These are phyloP conservation scores for Brachirus orientalis DNA, from an alignment of 2,113 vertebrate species.

Conservation along the genomic window DNA sequence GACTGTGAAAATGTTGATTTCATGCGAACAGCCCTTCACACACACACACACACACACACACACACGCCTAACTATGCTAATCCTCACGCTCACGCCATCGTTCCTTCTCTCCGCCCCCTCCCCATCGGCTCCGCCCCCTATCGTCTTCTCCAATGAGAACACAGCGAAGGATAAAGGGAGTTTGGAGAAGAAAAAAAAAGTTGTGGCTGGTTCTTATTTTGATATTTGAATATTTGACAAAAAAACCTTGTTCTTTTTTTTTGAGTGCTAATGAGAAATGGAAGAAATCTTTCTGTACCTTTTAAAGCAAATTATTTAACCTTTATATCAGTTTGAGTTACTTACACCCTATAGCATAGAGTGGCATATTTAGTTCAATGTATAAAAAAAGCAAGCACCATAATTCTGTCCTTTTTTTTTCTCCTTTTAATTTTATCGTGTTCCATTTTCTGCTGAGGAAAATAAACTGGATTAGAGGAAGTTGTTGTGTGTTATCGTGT, in stretches of 20 bases:
- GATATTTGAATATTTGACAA: slow-evolving; percentile 42
- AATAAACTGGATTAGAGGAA: slow-evolving; percentile 95
- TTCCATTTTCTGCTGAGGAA: slow-evolving; percentile 87
- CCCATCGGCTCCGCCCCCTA: neutral
- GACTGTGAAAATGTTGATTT: slow-evolving; percentile 33
- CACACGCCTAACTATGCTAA: slow-evolving; percentile 69
- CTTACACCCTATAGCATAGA: slow-evolving; percentile 96
- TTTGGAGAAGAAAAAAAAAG: slow-evolving; percentile 3
- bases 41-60: slow-evolving; percentile 9
- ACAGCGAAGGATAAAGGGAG: slow-evolving; percentile 30
- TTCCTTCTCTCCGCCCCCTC: slow-evolving; percentile 9
- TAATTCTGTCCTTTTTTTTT: slow-evolving; percentile 72
- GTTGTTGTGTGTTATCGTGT: slow-evolving; percentile 29
- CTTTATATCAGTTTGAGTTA: slow-evolving; percentile 96
- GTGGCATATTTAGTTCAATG: slow-evolving; percentile 94
- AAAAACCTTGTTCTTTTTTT: slow-evolving; percentile 56
- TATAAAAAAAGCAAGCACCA: slow-evolving; percentile 79
- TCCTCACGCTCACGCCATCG: slow-evolving; percentile 40
- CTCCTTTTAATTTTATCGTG: slow-evolving; percentile 77
- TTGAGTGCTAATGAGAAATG: slow-evolving; percentile 87
- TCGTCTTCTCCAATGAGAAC: slow-evolving; percentile 21
- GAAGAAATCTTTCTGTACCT: slow-evolving; percentile 89
- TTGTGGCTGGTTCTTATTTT: slow-evolving; percentile 56
- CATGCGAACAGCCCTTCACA: slow-evolving; percentile 20
- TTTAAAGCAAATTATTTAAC: slow-evolving; percentile 96